A percentile compares a stretch with the other conserved stretches of the same genome.
These are phyloP conservation scores for Gadus macrocephalus DNA, from an alignment of 2,113 vertebrate genomes.

Conservation along the genomic window DNA sequence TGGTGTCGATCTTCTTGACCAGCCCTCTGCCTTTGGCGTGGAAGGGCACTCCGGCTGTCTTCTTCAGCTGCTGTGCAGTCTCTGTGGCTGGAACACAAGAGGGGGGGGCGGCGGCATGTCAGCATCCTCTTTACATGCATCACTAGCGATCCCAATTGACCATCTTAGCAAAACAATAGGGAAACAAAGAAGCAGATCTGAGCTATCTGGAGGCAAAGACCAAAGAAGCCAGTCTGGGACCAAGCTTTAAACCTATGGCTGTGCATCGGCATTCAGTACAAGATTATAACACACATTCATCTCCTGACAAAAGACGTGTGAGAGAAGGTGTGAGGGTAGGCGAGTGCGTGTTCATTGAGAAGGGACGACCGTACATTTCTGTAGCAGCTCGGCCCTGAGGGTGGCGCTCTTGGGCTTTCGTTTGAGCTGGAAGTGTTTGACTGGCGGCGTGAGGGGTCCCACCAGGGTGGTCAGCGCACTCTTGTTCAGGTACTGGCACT, in stretches of 20 bases:
- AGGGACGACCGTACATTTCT: conserved; percentile 86
- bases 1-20: conserved; percentile 97
- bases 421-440: conserved; percentile 97
- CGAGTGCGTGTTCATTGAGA: too few species aligned
- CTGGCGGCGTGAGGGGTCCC: conserved; percentile 90
- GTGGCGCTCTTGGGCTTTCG: conserved; percentile 98
- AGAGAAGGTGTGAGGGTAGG: too few species aligned
- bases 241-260: too few species aligned
- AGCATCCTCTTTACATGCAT: too few species aligned
- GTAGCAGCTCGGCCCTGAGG: conserved; percentile 91
- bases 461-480: conserved; percentile 91
- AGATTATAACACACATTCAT: too few species aligned
- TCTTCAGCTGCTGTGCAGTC: conserved; percentile 95
- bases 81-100: conserved; percentile 80
- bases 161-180: too few species aligned
- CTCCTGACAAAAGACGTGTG: too few species aligned
- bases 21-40: conserved; percentile 96
- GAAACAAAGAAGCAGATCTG: too few species aligned
- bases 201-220: too few species aligned
- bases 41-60: conserved; percentile 94
- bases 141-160: too few species aligned
- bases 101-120: background rate
- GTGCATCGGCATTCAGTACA: too few species aligned
- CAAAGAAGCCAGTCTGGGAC: too few species aligned
- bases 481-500: conserved; percentile 97